Evolutionary conservation across 2,113 vertebrate genomes (phyloP).

Genomic region (Microcebus jonahi): DNA sequence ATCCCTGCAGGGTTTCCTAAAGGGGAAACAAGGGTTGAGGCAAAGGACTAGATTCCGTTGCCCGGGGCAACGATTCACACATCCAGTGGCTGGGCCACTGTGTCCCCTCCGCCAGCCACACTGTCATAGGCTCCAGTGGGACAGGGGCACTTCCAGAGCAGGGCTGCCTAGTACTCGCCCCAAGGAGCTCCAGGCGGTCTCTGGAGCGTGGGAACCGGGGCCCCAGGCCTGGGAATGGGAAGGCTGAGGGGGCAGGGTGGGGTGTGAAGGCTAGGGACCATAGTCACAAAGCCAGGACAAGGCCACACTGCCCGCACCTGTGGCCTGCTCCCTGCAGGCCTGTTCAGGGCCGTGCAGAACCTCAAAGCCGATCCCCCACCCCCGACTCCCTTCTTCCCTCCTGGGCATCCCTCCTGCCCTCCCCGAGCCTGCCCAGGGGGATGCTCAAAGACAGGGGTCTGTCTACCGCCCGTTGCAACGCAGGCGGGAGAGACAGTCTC

Average conservation of each 20-base stretch:
- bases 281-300: not conserved
- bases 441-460: not conserved
- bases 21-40: not conserved
- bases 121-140: not conserved
- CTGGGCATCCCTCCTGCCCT: not conserved
- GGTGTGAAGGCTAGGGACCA: not conserved
- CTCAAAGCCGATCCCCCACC: not conserved
- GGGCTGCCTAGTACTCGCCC: not conserved
- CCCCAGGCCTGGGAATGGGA: not conserved
- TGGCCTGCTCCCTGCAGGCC: not conserved
- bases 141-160: not conserved
- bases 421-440: not conserved
- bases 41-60: not conserved
- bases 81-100: not conserved
- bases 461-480: not conserved
- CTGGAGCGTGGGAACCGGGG: not conserved
- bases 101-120: not conserved
- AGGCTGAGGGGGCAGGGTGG: not conserved
- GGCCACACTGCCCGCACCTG: not conserved
- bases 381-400: not conserved
- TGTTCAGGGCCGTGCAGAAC: not conserved
- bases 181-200: not conserved
- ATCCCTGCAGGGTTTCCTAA: not conserved
- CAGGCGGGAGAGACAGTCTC: not conserved
- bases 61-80: not conserved